These are phyloP conservation scores for Triplophysa bombifrons DNA, from an alignment of 2,797 vertebrate species.

Conservation along the genomic window DNA sequence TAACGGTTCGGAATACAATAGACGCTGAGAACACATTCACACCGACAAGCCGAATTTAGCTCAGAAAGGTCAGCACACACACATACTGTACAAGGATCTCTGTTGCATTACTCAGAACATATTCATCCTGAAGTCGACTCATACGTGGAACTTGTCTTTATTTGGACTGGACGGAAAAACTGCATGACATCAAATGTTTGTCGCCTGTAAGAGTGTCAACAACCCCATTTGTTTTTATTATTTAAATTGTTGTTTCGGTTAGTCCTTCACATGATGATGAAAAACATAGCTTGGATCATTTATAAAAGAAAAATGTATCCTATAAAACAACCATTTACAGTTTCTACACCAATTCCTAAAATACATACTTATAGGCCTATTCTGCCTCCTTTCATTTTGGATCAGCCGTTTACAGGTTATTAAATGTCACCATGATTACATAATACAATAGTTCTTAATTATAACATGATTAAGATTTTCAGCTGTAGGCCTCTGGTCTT, in stretches of 20 bases:
- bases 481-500: conserved; percentile 40
- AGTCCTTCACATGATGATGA: no score
- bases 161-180: conserved; percentile 29
- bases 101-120: conserved; percentile 25
- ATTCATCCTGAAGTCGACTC: conserved; percentile 5
- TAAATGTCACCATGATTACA: conserved; percentile 51
- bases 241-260: not conserved
- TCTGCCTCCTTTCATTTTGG: not conserved
- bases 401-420: not conserved
- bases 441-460: conserved; percentile 30
- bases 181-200: not conserved
- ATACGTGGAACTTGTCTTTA: conserved; percentile 26
- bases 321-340: no score
- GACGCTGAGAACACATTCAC: conserved; percentile 73
- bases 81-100: conserved; percentile 30
- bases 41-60: conserved; percentile 80
- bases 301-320: no score
- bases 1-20: conserved; percentile 82
- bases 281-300: no score
- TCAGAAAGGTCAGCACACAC: conserved; percentile 76
- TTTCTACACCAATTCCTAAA: no score
- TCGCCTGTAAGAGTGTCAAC: conserved; percentile 11
- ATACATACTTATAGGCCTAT: not conserved
- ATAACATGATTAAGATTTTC: conserved; percentile 19
- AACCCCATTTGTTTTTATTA: no score